Percentiles rank a stretch among this genome's conserved stretches.
phyloP scores from a whole-genome alignment of 2,797 vertebrate genomes.

The Chaenodraco wilsoni region DNA sequence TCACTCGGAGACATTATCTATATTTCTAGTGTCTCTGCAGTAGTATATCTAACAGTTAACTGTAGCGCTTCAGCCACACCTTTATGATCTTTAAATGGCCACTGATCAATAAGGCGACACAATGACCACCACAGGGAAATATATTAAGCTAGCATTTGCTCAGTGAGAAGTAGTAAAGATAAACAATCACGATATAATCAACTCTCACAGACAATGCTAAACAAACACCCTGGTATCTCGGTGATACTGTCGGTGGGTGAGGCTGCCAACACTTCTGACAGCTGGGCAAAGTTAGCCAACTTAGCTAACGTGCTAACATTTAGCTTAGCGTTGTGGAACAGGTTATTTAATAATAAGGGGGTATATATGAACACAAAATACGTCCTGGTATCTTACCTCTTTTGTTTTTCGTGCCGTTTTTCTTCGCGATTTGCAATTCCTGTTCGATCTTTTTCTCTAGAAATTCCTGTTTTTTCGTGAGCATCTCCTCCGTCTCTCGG shows the following conservation, averaged over 20 bases:
- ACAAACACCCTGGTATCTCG: neutral
- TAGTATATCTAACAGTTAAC: too few species aligned
- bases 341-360: neutral
- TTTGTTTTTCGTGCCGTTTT: conserved; percentile 97
- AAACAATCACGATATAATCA: neutral
- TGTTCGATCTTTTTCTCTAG: conserved; percentile 96
- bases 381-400: conserved; percentile 83
- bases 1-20: neutral
- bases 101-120: neutral
- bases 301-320: conserved; percentile 56
- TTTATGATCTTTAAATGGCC: neutral
- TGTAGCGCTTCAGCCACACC: conserved; percentile 13
- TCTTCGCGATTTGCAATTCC: conserved; percentile 92
- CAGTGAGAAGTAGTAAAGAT: neutral
- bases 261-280: conserved; percentile 41
- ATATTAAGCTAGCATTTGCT: too few species aligned
- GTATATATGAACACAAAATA: accelerated
- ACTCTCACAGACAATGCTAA: neutral
- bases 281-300: conserved; percentile 57
- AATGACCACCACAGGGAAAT: accelerated
- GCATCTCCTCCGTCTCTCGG: conserved; percentile 96
- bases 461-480: conserved; percentile 96
- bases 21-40: neutral
- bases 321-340: neutral
- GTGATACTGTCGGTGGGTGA: neutral